A percentile compares a stretch with the other conserved stretches of the same genome.
Conservation (phyloP, 2,113 vertebrate genomes). For the Thunnus thynnus region DNA sequence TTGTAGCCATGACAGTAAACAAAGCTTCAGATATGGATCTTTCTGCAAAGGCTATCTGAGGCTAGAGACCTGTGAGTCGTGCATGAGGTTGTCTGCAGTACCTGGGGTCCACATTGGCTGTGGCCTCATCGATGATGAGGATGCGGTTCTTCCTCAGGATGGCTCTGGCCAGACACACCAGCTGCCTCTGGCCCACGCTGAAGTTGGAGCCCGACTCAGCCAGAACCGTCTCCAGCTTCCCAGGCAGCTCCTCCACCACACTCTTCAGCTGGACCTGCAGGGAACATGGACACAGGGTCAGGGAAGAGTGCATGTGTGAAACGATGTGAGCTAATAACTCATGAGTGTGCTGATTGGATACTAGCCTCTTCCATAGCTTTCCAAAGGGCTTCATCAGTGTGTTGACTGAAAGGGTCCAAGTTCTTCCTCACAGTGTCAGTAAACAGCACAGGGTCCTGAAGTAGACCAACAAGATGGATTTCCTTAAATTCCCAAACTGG, state of each 20-base stretch:
- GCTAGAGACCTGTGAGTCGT: too few relatives aligned
- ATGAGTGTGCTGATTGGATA: background rate
- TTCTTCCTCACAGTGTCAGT: slow-evolving; percentile 96
- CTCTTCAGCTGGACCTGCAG: slow-evolving; percentile 94
- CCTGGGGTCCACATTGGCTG: slow-evolving; percentile 95
- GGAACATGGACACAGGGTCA: background rate
- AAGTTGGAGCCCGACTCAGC: slow-evolving; percentile 97
- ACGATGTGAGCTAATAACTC: background rate
- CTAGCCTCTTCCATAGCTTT: slow-evolving; percentile 89
- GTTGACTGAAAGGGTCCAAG: slow-evolving; percentile 93
- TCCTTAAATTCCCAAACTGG: background rate
- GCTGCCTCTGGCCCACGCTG: slow-evolving; percentile 95
- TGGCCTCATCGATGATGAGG: slow-evolving; percentile 97
- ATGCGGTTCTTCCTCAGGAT: slow-evolving; percentile 95
- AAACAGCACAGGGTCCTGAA: slow-evolving; percentile 94
- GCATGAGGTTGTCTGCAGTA: slow-evolving; percentile 27
- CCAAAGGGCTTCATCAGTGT: slow-evolving; percentile 93
- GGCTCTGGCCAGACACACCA: slow-evolving; percentile 95
- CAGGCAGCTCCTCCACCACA: slow-evolving; percentile 91
- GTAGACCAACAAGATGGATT: slow-evolving; percentile 18
- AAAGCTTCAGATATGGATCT: background rate
- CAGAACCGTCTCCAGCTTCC: slow-evolving; percentile 92
- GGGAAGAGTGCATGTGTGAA: background rate
- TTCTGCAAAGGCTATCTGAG: background rate
- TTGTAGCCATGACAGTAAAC: too few relatives aligned